phyloP scores from a whole-genome alignment of 1,140 invertebrate genomes.

The Drosophila grimshawi region DNA sequence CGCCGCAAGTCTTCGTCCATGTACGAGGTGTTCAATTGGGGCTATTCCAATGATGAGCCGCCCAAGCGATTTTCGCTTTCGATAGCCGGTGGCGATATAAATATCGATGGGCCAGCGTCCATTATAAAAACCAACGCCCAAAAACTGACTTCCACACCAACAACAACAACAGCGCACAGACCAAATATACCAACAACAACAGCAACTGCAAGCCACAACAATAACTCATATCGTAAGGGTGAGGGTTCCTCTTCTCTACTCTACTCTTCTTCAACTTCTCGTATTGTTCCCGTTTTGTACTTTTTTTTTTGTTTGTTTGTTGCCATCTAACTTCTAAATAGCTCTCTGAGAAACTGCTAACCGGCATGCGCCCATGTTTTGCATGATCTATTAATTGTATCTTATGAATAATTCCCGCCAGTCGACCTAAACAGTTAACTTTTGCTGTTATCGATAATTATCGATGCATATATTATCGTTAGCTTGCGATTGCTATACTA shows the following conservation, averaged over 20 bases:
- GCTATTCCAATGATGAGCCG: slow-evolving; percentile 85
- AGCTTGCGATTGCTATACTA: too few species aligned
- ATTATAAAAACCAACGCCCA: slow-evolving; percentile 54
- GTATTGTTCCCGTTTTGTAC: slow-evolving; percentile 35
- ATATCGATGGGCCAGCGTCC: slow-evolving; percentile 80
- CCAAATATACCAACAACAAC: slow-evolving; percentile 50
- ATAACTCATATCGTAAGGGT: slow-evolving; percentile 82
- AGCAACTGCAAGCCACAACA: slow-evolving; percentile 67
- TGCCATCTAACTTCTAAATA: slow-evolving; percentile 18
- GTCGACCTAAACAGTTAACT: background rate
- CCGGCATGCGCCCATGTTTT: slow-evolving; percentile 19
- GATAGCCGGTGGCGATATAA: slow-evolving; percentile 80
- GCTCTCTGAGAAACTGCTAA: slow-evolving; percentile 18
- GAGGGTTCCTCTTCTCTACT: slow-evolving; percentile 65
- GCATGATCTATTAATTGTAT: slow-evolving; percentile 24
- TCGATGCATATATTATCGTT: background rate
- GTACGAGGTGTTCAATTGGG: slow-evolving; percentile 92
- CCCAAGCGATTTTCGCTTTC: slow-evolving; percentile 83
- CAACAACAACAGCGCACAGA: slow-evolving; percentile 52
- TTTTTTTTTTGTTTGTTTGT: slow-evolving; percentile 35
- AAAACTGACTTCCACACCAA: slow-evolving; percentile 57
- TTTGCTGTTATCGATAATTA: slow-evolving; percentile 1
- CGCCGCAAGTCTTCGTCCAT: slow-evolving; percentile 89
- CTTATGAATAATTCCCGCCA: slow-evolving; percentile 3
- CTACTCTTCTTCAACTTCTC: slow-evolving; percentile 27